A percentile compares a stretch with the other conserved stretches of the same genome.
phyloP scores from a whole-genome alignment of 1,140 invertebrate genomes.

The Spodoptera frugiperda region DNA sequence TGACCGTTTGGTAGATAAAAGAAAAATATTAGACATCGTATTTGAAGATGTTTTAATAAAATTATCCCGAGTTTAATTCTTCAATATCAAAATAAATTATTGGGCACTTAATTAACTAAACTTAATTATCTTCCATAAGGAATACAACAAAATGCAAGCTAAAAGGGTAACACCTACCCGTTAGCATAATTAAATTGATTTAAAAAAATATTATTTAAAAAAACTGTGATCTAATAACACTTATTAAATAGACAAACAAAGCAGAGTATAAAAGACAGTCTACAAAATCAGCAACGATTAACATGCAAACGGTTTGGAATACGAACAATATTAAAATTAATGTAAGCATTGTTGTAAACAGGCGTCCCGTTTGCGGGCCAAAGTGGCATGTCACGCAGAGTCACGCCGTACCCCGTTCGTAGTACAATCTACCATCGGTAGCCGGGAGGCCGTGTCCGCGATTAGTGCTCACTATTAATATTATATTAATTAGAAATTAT shows the following conservation, averaged over 20 bases:
- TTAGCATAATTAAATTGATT: too few relatives aligned
- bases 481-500: conserved; percentile 43
- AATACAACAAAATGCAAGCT: too few relatives aligned
- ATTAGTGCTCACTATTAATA: background rate
- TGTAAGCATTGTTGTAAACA: background rate
- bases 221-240: background rate
- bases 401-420: background rate
- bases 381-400: background rate
- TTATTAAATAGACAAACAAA: background rate
- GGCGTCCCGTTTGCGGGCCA: background rate
- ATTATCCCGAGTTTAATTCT: too few relatives aligned
- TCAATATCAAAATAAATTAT: too few relatives aligned
- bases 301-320: conserved; percentile 15
- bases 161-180: too few relatives aligned
- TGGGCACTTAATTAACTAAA: too few relatives aligned
- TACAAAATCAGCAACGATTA: conserved; percentile 3
- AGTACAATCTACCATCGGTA: background rate
- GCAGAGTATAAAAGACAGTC: background rate
- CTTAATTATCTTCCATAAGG: too few relatives aligned
- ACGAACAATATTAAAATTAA: conserved; percentile 17
- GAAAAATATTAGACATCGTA: too few relatives aligned
- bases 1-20: too few relatives aligned
- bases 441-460: background rate
- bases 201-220: too few relatives aligned
- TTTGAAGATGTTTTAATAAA: too few relatives aligned